Evolutionary conservation across 1,140 invertebrate genomes (phyloP), one percentile per base, ranked within the genome.

Genomic region (Drosophila saltans): DNA sequence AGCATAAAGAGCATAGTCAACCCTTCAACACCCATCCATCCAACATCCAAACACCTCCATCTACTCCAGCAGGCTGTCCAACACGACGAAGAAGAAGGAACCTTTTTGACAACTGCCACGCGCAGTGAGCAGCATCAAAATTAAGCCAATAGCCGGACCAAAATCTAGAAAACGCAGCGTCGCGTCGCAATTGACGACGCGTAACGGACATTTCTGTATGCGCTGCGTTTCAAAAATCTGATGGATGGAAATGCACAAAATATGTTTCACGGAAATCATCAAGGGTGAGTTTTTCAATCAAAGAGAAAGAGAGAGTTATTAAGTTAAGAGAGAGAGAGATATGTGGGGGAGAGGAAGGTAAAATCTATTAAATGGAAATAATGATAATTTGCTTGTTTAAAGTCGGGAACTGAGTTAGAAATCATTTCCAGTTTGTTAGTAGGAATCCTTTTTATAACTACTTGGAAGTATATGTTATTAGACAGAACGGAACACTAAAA

Each of bases 171-270:
- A 78, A 67, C 84, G 84, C 84, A 88, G 84, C 85, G 78, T 86
- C 77, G 83, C 72, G 83, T 89, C 84, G 45, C 70, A 72, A 71
- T 52, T 52, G 45, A 52, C 66, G 84, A 84, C 84, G 90, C 73
- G 83, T 78, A 80, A 91, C 92, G 80, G 76, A 86, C 75, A 79
- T 88, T 91, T 85, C 69, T 81, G 78, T 82, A 75, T 81, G 72
- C 88, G 80, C 81, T 80, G 77, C 76, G 86, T 80, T 86, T 66
- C 58, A 73, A 82, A 90, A 86, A 90, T 91, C 91, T 92, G 89
- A 92, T 92, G 92, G 92, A 92, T 92, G 92, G 92, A 92, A 92
- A 92, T 92, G 92, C 92, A 81, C 92, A 92, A 92, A 92, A 92
- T 91, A 92, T 92, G 92, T 92, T 91, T 91, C 92, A 92, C 91